Evolutionary conservation across 2,888 invertebrate species (phyloP).

Genomic region (Drosophila merina): DNA sequence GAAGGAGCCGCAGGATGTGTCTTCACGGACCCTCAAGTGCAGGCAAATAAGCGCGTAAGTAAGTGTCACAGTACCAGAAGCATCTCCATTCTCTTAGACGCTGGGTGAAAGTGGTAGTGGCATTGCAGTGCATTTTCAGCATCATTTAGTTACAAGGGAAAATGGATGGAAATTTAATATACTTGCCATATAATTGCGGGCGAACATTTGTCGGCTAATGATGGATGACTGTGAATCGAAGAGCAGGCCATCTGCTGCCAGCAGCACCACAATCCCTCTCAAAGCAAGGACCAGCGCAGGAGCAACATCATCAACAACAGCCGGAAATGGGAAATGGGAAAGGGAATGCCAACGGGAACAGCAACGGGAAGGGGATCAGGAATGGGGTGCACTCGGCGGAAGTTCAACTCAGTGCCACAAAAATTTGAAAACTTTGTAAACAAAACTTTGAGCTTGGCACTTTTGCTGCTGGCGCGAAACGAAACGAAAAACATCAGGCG

Average conservation of each 20-base stretch:
- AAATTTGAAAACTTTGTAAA: slow-evolving; percentile 79
- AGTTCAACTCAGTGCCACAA: slow-evolving; percentile 78
- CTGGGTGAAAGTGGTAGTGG: not conserved
- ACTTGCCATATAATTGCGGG: slow-evolving; percentile 70
- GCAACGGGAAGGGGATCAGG: slow-evolving; percentile 39
- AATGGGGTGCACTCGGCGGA: slow-evolving; percentile 48
- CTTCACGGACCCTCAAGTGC: slow-evolving; percentile 38
- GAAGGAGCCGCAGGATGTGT: slow-evolving; percentile 59
- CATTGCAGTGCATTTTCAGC: slow-evolving; percentile 60
- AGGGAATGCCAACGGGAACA: slow-evolving; percentile 16
- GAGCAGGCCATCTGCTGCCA: slow-evolving; percentile 27
- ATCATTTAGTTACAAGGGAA: slow-evolving; percentile 62
- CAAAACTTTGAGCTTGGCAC: slow-evolving; percentile 75
- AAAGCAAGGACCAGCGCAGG: slow-evolving; percentile 8
- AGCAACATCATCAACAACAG: slow-evolving; percentile 53
- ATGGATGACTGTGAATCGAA: slow-evolving; percentile 61
- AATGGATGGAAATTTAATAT: slow-evolving; percentile 63
- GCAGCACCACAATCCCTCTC: slow-evolving; percentile 1
- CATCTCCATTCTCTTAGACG: slow-evolving; percentile 1
- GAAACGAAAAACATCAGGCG: slow-evolving; percentile 64
- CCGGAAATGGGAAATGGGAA: slow-evolving; percentile 53
- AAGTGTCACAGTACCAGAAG: slow-evolving; percentile 46
- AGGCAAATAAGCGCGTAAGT: slow-evolving; percentile 56
- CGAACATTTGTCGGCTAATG: slow-evolving; percentile 58
- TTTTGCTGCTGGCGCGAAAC: slow-evolving; percentile 69